phyloP scores from a whole-genome alignment of 2,113 vertebrate species.

The Tapirus terrestris region DNA sequence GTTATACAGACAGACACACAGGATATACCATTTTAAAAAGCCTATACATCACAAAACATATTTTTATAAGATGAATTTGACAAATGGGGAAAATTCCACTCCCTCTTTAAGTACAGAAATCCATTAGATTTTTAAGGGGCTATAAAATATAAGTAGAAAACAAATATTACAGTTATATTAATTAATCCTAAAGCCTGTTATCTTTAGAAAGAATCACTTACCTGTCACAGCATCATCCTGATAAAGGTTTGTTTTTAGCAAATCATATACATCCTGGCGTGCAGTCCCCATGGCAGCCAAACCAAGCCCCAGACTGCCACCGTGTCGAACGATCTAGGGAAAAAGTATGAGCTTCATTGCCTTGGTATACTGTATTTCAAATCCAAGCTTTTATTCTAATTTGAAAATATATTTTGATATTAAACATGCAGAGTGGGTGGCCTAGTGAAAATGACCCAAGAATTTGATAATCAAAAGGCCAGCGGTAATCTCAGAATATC shows the following conservation, averaged over 20 bases:
- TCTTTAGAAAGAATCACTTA: conserved; percentile 79
- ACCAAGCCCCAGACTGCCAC: conserved; percentile 96
- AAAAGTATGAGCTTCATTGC: conserved; percentile 31
- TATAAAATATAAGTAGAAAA: neutral
- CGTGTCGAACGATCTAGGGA: conserved; percentile 97
- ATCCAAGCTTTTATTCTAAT: neutral
- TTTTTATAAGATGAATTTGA: neutral
- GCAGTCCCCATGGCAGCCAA: conserved; percentile 98
- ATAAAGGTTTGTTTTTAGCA: conserved; percentile 98
- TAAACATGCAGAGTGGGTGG: neutral
- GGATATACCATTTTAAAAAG: neutral
- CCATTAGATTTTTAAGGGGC: neutral
- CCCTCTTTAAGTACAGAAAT: conserved; percentile 51
- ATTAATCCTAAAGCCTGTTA: neutral
- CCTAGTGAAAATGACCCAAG: neutral
- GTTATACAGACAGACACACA: neutral
- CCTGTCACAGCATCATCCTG: conserved; percentile 99
- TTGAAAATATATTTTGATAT: conserved; percentile 17
- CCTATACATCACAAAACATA: neutral
- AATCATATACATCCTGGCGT: conserved; percentile 97
- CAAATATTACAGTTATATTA: neutral
- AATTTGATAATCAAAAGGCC: neutral
- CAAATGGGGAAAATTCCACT: neutral
- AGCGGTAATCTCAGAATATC: conserved; percentile 25
- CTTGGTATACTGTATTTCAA: neutral